Evolutionary conservation across 2,113 vertebrate genomes (phyloP).

Genomic region (Centropristis striata): DNA sequence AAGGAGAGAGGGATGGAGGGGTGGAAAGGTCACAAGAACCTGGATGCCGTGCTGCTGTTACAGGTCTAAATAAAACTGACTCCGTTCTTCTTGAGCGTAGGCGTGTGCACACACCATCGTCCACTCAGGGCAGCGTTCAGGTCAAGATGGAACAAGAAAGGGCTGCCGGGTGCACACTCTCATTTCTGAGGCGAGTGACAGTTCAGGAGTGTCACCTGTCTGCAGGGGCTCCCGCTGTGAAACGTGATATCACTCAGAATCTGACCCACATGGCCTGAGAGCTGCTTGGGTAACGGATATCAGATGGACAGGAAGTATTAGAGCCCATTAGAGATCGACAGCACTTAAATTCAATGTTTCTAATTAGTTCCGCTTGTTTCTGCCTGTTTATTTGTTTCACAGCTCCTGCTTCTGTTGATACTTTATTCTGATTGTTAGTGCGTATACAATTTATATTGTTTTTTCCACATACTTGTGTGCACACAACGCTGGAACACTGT

Average conservation of each 20-base stretch:
- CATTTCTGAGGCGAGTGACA: slow-evolving; percentile 64
- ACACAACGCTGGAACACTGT: no score
- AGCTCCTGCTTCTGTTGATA: slow-evolving; percentile 1
- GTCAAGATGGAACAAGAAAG: slow-evolving; percentile 72
- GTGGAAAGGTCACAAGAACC: slow-evolving; percentile 40
- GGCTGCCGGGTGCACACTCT: slow-evolving; percentile 53
- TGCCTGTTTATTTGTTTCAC: slow-evolving; percentile 5
- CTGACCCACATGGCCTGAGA: slow-evolving; percentile 41
- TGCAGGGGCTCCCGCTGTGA: slow-evolving; percentile 43
- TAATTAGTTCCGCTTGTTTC: slow-evolving; percentile 46
- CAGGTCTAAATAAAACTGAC: slow-evolving; percentile 64
- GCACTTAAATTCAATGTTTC: slow-evolving; percentile 33
- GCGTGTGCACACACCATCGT: not conserved
- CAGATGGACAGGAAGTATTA: slow-evolving; percentile 50
- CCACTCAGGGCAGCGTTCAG: slow-evolving; percentile 34
- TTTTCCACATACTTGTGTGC: no score
- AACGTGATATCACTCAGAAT: slow-evolving; percentile 46
- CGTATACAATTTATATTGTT: no score
- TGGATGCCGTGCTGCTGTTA: slow-evolving; percentile 28
- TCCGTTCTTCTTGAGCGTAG: slow-evolving; percentile 3
- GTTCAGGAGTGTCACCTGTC: slow-evolving; percentile 73
- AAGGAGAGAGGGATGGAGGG: slow-evolving; percentile 5
- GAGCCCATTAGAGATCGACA: slow-evolving; percentile 15
- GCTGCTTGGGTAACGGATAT: slow-evolving; percentile 36
- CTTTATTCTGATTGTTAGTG: no score